Percentiles rank a stretch among this genome's conserved stretches.
These are phyloP conservation scores for Zootoca vivipara DNA, from an alignment of 2,113 vertebrate genomes.

Conservation along the genomic window DNA sequence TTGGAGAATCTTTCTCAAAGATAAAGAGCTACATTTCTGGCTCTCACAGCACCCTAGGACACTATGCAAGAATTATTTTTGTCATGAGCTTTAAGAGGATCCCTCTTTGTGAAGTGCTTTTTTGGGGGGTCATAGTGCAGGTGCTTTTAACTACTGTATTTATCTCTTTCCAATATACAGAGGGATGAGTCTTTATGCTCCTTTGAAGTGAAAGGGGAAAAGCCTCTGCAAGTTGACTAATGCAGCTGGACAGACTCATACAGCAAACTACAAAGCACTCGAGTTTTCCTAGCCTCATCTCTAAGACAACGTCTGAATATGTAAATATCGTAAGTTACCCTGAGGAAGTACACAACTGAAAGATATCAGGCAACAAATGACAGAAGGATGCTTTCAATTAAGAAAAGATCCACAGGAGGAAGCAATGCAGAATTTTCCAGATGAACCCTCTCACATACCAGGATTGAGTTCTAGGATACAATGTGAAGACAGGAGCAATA, in stretches of 20 bases:
- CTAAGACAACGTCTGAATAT: background rate
- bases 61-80: background rate
- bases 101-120: background rate
- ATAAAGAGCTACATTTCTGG: background rate
- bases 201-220: background rate
- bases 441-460: background rate
- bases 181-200: background rate
- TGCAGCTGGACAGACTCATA: rapidly evolving
- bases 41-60: too few relatives aligned
- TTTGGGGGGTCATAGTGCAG: background rate
- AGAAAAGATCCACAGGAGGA: background rate
- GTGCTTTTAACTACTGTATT: background rate
- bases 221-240: background rate
- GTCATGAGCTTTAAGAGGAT: background rate
- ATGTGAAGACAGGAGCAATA: background rate
- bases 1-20: background rate
- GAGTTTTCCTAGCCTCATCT: background rate
- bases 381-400: background rate
- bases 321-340: background rate
- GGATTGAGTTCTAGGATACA: background rate
- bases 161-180: background rate
- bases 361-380: background rate
- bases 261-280: background rate
- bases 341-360: background rate
- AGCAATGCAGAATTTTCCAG: background rate